A percentile compares a stretch with the other conserved stretches of the same genome.
These are phyloP conservation scores for Sparus aurata DNA, from an alignment of 2,797 vertebrate species.

Conservation along the genomic window DNA sequence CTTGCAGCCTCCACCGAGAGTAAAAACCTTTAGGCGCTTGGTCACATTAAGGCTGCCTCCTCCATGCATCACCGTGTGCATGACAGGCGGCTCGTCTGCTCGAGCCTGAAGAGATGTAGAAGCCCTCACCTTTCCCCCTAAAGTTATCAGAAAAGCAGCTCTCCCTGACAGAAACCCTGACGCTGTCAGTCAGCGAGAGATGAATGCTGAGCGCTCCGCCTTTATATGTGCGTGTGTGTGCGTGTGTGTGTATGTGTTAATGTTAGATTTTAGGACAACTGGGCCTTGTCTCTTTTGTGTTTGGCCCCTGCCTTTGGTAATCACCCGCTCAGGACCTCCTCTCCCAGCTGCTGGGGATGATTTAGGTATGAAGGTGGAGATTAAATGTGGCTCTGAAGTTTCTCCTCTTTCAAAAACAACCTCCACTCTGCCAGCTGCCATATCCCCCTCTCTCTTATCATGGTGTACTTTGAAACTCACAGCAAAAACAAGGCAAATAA, in stretches of 20 bases:
- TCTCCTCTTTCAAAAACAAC: constrained; percentile 68
- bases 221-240: constrained; percentile 2
- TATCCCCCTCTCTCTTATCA: constrained; percentile 62
- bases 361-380: constrained; percentile 72
- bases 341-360: constrained; percentile 72
- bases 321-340: constrained; percentile 65
- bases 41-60: constrained; percentile 62
- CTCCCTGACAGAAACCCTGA: constrained; percentile 43
- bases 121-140: constrained; percentile 49
- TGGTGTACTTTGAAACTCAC: constrained; percentile 56
- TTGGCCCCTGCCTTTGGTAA: constrained; percentile 49
- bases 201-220: constrained; percentile 28
- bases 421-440: constrained; percentile 73
- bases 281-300: constrained; percentile 18
- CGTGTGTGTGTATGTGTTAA: constrained; percentile 12
- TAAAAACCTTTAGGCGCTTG: constrained; percentile 46
- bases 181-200: constrained; percentile 50
- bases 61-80: constrained; percentile 59
- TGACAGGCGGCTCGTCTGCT: constrained; percentile 44
- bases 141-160: constrained; percentile 54
- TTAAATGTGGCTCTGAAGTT: constrained; percentile 78
- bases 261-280: constrained; percentile 28
- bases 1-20: constrained; percentile 39
- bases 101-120: constrained; percentile 41
- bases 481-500: constrained; percentile 71